Base-by-base conservation (phyloP, 2,888 invertebrate species). In the Physocephala rufipes region DNA sequence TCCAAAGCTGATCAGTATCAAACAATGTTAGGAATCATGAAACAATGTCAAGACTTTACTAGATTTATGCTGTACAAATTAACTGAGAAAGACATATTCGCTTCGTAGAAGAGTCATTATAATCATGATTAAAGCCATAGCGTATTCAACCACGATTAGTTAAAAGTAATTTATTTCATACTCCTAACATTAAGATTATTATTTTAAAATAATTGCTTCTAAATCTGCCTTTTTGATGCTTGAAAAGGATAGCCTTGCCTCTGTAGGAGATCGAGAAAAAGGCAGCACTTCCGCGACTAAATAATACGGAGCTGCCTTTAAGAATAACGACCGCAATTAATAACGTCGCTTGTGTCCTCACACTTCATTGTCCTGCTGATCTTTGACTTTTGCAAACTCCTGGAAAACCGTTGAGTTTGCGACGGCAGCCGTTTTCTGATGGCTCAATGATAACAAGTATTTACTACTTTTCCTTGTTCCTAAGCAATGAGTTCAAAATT, bases 281-380 rank as follows among this genome's bases (percentile, higher is more conserved):
- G 26, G 24, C 5, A 7, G 24, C 58, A 26, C 24, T 9, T 21
- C 21, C 21, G 53, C 58, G 28, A 13, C 55, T n/a, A 21, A 58
- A 24, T 28, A 16, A 49, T 19, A 3, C 16, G 36, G 36, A 4
- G 49, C 49, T n/a, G 49, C 58, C 58, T 63, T 63, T 70, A 76
- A 78, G 80, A 81, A 80, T 81, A 81, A 81, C 79, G 78, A 81
- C 77, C 76, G 76, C 78, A 81, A 82, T 81, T 82, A 81, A 81
- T 81, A 81, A 81, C 78, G 74, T 78, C 76, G 75, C 79, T 76
- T 67, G 68, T 73, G 70, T 63, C 67, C 59, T 47, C 49, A 51
- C 66, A 70, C 36, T 55, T 36, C 70, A 28, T 55, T 21, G 63
- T 28, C 66, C 43, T 49, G 53, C 7, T 28, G 70, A 62, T 59